phyloP scores from a whole-genome alignment of 2,113 vertebrate genomes.

The Triplophysa rosa region DNA sequence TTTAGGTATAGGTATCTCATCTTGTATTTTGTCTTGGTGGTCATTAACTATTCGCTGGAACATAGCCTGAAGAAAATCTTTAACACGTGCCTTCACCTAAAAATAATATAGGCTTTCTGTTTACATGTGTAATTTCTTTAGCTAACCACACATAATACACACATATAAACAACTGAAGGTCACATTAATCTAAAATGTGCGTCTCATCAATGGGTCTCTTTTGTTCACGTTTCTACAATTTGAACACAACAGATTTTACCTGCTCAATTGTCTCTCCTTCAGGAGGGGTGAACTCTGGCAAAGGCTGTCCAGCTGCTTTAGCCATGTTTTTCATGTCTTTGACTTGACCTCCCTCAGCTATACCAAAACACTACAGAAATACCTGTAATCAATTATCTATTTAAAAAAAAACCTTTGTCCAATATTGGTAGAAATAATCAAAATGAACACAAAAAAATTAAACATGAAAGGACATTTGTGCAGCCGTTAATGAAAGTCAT shows the following conservation, averaged over 20 bases:
- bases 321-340: conserved; percentile 85
- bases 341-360: conserved; percentile 81
- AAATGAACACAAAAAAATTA: background rate
- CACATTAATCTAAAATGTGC: too few species aligned
- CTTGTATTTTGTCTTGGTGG: conserved; percentile 57
- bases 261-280: conserved; percentile 88
- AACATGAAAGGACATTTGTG: background rate
- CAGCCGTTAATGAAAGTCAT: background rate
- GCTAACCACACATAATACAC: background rate
- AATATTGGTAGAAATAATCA: background rate
- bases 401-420: background rate
- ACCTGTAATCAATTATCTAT: too few species aligned
- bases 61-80: conserved; percentile 81
- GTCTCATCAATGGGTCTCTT: too few species aligned
- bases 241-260: conserved; percentile 67
- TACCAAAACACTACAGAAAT: conserved; percentile 82
- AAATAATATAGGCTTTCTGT: background rate
- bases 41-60: conserved; percentile 71
- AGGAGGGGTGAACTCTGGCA: conserved; percentile 82
- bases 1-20: background rate
- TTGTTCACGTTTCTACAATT: background rate
- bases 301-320: conserved; percentile 77
- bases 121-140: background rate
- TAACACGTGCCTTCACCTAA: conserved; percentile 83
- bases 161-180: background rate